These are phyloP conservation scores for Leucoraja ocellata DNA, from an alignment of 2,797 vertebrate genomes.

Conservation along the genomic window DNA sequence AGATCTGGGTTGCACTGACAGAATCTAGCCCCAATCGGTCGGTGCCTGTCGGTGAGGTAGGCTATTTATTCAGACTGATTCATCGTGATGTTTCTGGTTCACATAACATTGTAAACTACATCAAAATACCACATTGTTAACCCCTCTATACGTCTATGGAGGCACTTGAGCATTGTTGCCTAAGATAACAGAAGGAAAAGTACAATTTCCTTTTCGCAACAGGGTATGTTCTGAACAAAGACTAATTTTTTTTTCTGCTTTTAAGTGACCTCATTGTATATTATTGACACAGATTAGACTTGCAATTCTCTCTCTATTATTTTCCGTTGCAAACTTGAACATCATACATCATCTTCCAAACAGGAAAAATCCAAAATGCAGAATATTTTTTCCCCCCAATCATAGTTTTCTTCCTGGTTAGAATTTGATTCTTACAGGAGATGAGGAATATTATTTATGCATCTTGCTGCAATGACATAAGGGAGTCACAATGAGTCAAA, in stretches of 20 bases:
- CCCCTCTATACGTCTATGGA: neutral
- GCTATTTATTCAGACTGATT: constrained; percentile 35
- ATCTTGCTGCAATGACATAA: neutral
- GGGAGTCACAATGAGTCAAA: neutral
- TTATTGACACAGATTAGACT: neutral
- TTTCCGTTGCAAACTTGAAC: neutral
- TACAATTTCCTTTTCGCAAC: neutral
- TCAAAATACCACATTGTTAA: neutral
- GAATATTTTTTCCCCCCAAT: neutral
- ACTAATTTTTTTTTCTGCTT: neutral
- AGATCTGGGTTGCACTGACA: constrained; percentile 34
- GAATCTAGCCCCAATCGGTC: constrained; percentile 36
- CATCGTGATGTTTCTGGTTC: constrained; percentile 37
- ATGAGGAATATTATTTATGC: neutral
- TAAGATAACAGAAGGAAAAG: constrained; percentile 4
- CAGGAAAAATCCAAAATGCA: neutral
- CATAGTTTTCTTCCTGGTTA: neutral
- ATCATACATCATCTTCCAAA: neutral
- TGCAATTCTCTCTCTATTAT: neutral
- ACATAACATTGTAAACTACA: constrained; percentile 32
- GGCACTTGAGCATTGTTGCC: neutral
- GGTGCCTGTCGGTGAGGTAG: constrained; percentile 24
- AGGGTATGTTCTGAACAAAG: neutral
- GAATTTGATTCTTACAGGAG: neutral
- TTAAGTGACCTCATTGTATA: neutral